Base-by-base conservation (phyloP, 2,113 vertebrate species). In the Epinephelus lanceolatus region DNA sequence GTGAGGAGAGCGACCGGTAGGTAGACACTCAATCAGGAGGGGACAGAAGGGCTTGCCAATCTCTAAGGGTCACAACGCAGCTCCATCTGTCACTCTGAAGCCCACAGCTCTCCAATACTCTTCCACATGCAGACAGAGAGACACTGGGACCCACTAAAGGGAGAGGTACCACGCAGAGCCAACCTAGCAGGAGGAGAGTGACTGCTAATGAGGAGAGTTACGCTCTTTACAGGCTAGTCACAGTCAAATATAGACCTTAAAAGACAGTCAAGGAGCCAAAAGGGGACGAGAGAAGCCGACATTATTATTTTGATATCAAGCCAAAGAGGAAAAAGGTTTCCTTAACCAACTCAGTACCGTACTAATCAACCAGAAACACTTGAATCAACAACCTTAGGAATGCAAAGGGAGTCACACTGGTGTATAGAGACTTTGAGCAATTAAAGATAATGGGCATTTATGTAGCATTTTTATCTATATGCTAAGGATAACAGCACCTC, bases 21-120 rank as follows among this genome's bases (percentile, higher is more conserved):
- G 93, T 94, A 94, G 91, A 94, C 91, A 89, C 88, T 93, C 86
- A 91, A 93, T 94, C 93, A 93, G 88, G 84, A 91, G 86, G 86
- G 93, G 89, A 91, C 89, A 92, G 89, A 92, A 89, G 90, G 92
- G 85, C 89, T 90, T 81, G 86, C 86, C 90, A 90, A 80, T 90
- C 89, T 93, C 90, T 71, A 74, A 56, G 92, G 91, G 93, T 93
- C 93, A 93, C 87, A 85, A 81, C 85, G 85, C 91, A 84, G 89
- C 60, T 93, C 91, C 91, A 91, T 93, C 91, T 94, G 93, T 94
- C 93, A 94, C 84, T 82, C 84, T 73, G 78, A 86, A 85, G 71
- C 85, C 85, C 91, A 66, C 56, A 42, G 78, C 86, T 65, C 85
- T 87, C 83, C 63, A 72, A 21, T 40, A 47, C 84, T 81, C 61